phyloP scores from a whole-genome alignment of 1,140 invertebrate genomes.

The Ericerus pela region DNA sequence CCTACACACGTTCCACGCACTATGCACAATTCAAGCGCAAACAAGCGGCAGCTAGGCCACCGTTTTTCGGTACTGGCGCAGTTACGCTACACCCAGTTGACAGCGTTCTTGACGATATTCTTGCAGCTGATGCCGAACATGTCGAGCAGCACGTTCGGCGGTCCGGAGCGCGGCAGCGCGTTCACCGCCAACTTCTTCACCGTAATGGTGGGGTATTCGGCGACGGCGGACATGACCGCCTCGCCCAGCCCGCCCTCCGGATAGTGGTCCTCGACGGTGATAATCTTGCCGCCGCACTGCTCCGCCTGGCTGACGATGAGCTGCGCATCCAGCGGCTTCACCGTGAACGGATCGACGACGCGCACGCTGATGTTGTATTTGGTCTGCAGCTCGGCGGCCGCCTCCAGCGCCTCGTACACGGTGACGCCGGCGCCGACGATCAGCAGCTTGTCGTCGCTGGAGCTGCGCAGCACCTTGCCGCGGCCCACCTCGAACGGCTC shows the following conservation, averaged over 20 bases:
- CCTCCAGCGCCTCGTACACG: conserved; percentile 74
- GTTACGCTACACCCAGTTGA: neutral
- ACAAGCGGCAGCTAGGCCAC: no score
- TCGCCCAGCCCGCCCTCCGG: conserved; percentile 89
- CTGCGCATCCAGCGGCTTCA: conserved; percentile 83
- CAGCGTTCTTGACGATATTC: conserved; percentile 60
- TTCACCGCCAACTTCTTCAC: conserved; percentile 75
- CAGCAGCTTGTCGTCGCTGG: conserved; percentile 58
- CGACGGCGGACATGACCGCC: conserved; percentile 70
- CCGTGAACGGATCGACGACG: conserved; percentile 85
- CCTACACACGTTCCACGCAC: no score
- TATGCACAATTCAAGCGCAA: no score
- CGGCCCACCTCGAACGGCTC: conserved; percentile 68
- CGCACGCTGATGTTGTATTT: conserved; percentile 52
- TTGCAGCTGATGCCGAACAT: conserved; percentile 75
- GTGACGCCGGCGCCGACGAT: conserved; percentile 88
- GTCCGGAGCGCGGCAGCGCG: conserved; percentile 80
- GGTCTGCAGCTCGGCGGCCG: conserved; percentile 54
- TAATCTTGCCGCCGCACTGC: conserved; percentile 59
- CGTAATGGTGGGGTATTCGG: conserved; percentile 51
- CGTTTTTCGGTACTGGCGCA: no score
- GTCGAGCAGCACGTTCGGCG: conserved; percentile 66
- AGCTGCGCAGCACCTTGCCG: conserved; percentile 62
- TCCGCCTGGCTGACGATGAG: conserved; percentile 63
- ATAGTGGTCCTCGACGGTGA: conserved; percentile 98